Percentiles rank a stretch among this genome's conserved stretches.
These are phyloP conservation scores for Aldrovandia affinis DNA, from an alignment of 2,797 vertebrate species.

Conservation along the genomic window DNA sequence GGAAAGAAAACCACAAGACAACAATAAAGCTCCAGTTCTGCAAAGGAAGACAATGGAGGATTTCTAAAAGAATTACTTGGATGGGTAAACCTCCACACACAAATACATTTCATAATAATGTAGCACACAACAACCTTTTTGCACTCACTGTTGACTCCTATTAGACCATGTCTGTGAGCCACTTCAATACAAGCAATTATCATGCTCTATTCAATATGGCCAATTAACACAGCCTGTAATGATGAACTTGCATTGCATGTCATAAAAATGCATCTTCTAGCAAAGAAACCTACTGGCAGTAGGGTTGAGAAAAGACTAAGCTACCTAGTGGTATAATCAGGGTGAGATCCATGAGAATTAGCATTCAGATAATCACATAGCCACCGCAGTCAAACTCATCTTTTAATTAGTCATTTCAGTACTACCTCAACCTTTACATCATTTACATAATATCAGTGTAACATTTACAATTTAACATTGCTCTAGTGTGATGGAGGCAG, in stretches of 20 bases:
- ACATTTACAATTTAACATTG: neutral
- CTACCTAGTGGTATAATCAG: neutral
- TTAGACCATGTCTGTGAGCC: neutral
- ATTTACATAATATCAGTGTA: neutral
- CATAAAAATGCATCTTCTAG: slow-evolving; percentile 1
- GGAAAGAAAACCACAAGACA: neutral
- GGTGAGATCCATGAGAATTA: neutral
- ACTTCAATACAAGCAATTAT: neutral
- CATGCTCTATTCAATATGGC: neutral
- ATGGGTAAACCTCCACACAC: neutral
- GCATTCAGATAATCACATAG: neutral
- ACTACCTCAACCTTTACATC: neutral
- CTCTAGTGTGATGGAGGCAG: neutral
- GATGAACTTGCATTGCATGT: neutral
- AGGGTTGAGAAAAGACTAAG: neutral
- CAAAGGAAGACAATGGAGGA: neutral
- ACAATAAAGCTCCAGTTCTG: neutral
- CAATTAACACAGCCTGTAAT: neutral
- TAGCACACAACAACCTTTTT: neutral
- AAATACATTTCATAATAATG: neutral
- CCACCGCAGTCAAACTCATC: neutral
- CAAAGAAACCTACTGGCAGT: neutral
- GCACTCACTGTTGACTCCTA: neutral
- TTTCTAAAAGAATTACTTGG: neutral
- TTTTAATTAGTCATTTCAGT: neutral